These are phyloP conservation scores for Maccullochella peelii DNA, from an alignment of 2,113 vertebrate species.

Conservation along the genomic window DNA sequence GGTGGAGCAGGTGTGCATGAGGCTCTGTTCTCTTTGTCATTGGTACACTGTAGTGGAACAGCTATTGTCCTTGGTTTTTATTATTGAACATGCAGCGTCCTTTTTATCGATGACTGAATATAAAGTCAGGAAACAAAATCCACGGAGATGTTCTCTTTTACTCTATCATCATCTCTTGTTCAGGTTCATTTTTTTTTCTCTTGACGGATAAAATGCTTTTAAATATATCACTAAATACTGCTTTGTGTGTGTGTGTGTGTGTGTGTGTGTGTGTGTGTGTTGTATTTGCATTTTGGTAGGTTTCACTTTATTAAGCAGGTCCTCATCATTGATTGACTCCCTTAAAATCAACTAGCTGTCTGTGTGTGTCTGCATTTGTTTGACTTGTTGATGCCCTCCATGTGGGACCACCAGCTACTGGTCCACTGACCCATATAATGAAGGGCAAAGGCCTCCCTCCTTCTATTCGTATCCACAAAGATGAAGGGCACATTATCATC, in stretches of 20 bases:
- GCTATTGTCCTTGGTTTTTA: conserved; percentile 56
- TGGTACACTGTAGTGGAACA: conserved; percentile 22
- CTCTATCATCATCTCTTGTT: neutral
- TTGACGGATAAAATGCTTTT: neutral
- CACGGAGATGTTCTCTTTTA: neutral
- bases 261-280: neutral
- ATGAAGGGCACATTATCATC: conserved; percentile 70
- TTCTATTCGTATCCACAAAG: conserved; percentile 46
- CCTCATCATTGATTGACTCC: conserved; percentile 50
- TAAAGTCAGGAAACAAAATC: conserved; percentile 15
- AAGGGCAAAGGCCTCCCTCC: conserved; percentile 69
- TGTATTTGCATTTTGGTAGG: conserved; percentile 23
- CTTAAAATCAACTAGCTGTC: conserved; percentile 31
- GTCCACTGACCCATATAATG: conserved; percentile 75
- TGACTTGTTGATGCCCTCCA: conserved; percentile 69
- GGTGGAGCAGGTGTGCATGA: conserved; percentile 58
- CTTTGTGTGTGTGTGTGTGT: too few species aligned
- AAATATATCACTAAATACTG: neutral
- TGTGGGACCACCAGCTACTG: conserved; percentile 63
- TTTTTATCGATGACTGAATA: conserved; percentile 20
- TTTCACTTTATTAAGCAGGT: conserved; percentile 38
- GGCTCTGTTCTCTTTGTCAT: conserved; percentile 55
- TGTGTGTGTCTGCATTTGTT: conserved; percentile 65
- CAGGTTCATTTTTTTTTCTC: neutral
- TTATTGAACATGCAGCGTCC: conserved; percentile 27